phyloP scores from a whole-genome alignment of 2,888 invertebrate genomes.

The Metopia argyrocephala region DNA sequence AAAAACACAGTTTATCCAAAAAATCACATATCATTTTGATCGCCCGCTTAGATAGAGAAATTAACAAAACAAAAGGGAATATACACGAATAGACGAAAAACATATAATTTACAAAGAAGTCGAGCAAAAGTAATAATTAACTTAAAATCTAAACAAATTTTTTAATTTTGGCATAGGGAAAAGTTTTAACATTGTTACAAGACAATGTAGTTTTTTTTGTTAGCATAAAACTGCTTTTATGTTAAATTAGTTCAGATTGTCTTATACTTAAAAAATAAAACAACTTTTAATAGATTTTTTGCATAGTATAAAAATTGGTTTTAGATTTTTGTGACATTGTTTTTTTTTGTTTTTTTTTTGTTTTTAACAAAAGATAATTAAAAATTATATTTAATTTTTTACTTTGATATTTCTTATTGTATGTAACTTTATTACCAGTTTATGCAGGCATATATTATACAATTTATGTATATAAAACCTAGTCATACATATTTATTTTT shows the following conservation, averaged over 20 bases:
- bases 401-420: no score
- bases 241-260: no score
- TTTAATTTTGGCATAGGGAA: not conserved
- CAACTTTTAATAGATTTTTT: not conserved
- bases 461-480: no score
- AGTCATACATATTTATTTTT: no score
- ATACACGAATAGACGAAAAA: slow-evolving; percentile 3
- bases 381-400: not conserved
- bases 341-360: not conserved
- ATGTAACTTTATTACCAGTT: no score
- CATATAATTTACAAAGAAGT: not conserved
- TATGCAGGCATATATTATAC: no score
- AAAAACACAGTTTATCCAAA: no score
- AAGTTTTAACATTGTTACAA: not conserved
- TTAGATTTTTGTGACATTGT: not conserved
- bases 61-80: slow-evolving; percentile 5
- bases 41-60: no score
- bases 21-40: no score
- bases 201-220: not conserved
- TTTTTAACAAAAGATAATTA: not conserved
- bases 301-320: not conserved
- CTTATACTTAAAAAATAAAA: no score
- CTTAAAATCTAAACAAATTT: not conserved
- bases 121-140: not conserved
- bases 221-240: not conserved